Evolutionary conservation across 2,113 vertebrate genomes (phyloP), one percentile per base, ranked within the genome.

Genomic region (Narcine bancroftii): DNA sequence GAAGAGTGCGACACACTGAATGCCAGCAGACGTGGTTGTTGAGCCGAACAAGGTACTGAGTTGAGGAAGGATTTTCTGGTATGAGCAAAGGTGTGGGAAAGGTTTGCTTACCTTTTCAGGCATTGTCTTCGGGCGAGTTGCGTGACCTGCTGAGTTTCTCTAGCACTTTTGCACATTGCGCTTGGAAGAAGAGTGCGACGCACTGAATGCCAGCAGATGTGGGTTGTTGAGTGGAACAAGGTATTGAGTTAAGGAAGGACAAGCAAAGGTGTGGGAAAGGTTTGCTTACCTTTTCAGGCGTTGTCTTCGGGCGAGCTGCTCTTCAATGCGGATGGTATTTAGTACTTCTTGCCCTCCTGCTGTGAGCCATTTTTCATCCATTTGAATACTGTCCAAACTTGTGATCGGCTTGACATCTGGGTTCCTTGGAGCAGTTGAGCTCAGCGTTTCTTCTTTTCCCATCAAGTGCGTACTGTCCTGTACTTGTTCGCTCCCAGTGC

Each of bases 401-500:
- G 50, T n/a, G 19, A 6, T 42, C 72, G 76, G 45, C 45, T 53
- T 36, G 72, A 36, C 1, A 13, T 92, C 36, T 39, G 53, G 11
- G 2, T 11, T n/a, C 29, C 10, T 26, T 1, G 79, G 50, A 15
- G 1, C 26, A 11, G 29, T 53, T 9, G 24, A 13, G 26, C 11
- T 83, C 26, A 10, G 3, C 10, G 29, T 47, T 33, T 53, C 79
- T 33, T 83, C 79, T 4, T 4, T 6, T 36, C 15, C 81, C 21
- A 19, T 21, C 2, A 33, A 6, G 19, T 63, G 53, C 33, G 26
- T 17, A 45, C 45, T n/a, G 65, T 47, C 65, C 10, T 15, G 91
- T 39, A 94, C 92, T 26, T 92, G 39, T 0, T 0, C 56, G 6
- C 93, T 79, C 36, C 87, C 93, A 6, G 92, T 10, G 21, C 93